These are phyloP conservation scores for Yponomeuta malinellus DNA, from an alignment of 2,888 invertebrate genomes.

Conservation along the genomic window DNA sequence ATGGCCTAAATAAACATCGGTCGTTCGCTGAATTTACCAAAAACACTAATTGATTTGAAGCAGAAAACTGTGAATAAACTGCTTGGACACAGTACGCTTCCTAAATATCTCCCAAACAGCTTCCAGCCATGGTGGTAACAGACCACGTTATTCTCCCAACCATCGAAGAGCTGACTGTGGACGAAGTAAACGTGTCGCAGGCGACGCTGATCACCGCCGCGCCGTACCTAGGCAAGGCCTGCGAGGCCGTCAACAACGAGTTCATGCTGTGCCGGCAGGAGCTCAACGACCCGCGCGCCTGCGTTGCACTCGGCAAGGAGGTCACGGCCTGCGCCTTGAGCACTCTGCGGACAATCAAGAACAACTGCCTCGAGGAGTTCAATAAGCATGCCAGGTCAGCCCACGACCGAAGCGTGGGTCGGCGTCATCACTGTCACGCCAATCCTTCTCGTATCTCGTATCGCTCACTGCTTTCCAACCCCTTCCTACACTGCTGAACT, in stretches of 20 bases:
- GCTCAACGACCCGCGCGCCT: constrained; percentile 87
- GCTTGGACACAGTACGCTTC: neutral
- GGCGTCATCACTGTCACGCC: constrained; percentile 43
- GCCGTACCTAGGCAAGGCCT: constrained; percentile 92
- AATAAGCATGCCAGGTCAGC: constrained; percentile 80
- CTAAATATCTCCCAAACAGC: neutral
- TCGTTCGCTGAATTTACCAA: too few relatives aligned
- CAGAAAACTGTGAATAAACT: neutral
- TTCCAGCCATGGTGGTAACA: constrained; percentile 76
- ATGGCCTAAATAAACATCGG: too few relatives aligned
- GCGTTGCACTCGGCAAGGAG: constrained; percentile 88
- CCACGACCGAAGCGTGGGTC: constrained; percentile 86
- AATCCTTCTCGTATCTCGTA: constrained; percentile 22
- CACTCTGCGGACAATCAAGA: constrained; percentile 89
- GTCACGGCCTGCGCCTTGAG: constrained; percentile 91
- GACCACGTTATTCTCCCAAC: constrained; percentile 82
- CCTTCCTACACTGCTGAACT: too few relatives aligned
- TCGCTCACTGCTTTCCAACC: too few relatives aligned
- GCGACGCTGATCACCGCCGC: constrained; percentile 90
- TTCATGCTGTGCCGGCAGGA: constrained; percentile 93
- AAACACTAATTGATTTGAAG: too few relatives aligned
- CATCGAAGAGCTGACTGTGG: constrained; percentile 87
- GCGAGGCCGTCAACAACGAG: constrained; percentile 94
- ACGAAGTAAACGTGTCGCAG: constrained; percentile 83
- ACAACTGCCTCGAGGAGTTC: constrained; percentile 87